Evolutionary conservation across 2,888 invertebrate species (phyloP), one percentile per base, ranked within the genome.

Genomic region (Campoplex nolae): DNA sequence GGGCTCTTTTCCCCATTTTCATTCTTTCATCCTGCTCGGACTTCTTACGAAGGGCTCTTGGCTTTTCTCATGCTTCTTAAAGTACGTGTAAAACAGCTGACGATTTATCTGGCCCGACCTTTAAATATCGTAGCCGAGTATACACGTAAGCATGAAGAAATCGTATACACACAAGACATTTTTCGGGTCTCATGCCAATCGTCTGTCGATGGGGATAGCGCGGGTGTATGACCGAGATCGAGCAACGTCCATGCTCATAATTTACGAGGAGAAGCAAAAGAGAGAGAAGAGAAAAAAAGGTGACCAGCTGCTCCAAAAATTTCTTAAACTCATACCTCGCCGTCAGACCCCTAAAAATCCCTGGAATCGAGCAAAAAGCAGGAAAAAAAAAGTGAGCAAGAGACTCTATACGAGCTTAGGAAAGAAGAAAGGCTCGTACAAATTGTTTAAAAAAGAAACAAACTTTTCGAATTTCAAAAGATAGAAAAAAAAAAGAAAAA

Each of bases 11-110:
- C n/a, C 73, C 16, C 58, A 32, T 45, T 48, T 71, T 51, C 62
- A 65, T 73, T 73, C 80, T 73, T 51, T 45, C 16, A 56, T 38
- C 51, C 32, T 38, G 32, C 67, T 45, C 68, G 54, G 32, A n/a
- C 11, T 71, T 35, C 6, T 62, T 62, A 32, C 62, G 16, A 32
- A 62, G 32, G 16, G 13, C 45, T 16, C 62, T 62, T 62, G 38
- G 51, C n/a, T 51, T 77, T 56, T 71, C 71, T 45, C 58, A 71
- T 35, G 42, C 38, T 11, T n/a, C 18, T 45, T 18, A 48, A 73
- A n/a, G 28, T 48, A 54, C 68, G 71, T 62, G 65, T 73, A 32
- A 48, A 75, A 83, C 82, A 83, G 82, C 82, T 83, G 82, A 83
- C 76, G 82, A 35, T 56, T 45, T 81, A 67, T 42, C 38, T 38